These are phyloP conservation scores for Atta cephalotes DNA, from an alignment of 1,140 invertebrate species.

Conservation along the genomic window DNA sequence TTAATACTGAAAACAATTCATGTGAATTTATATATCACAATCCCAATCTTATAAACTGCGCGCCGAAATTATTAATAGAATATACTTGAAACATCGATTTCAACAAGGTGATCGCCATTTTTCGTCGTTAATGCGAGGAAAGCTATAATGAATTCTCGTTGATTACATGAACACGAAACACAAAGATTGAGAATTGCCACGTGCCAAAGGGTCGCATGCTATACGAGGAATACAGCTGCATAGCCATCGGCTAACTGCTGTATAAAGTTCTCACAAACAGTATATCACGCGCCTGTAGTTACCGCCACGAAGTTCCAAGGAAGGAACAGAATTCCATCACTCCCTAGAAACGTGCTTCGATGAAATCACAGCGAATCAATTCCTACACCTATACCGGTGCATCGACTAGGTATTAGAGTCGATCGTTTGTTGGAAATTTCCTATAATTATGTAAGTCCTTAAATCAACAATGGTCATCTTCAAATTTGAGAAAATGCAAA, in stretches of 20 bases:
- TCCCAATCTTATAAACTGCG: no score
- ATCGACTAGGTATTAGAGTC: constrained; percentile 37
- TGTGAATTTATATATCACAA: no score
- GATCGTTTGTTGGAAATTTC: constrained; percentile 61
- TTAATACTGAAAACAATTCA: no score
- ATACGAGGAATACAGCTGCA: constrained; percentile 19
- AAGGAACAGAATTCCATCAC: constrained; percentile 70
- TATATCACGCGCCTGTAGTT: constrained; percentile 73
- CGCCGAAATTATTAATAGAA: no score
- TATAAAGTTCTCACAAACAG: constrained; percentile 72
- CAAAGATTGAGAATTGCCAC: constrained; percentile 53
- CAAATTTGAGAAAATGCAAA: neutral
- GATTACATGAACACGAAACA: constrained; percentile 2
- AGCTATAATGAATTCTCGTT: constrained; percentile 40
- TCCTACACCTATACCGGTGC: constrained; percentile 43
- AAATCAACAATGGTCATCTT: constrained; percentile 19
- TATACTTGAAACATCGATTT: neutral
- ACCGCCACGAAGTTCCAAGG: constrained; percentile 65
- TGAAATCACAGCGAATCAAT: constrained; percentile 73
- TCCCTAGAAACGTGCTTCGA: constrained; percentile 60
- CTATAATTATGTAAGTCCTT: constrained; percentile 61
- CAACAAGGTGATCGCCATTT: neutral
- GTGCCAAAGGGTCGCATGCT: constrained; percentile 27
- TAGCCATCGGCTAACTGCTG: constrained; percentile 63
- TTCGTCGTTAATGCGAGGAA: neutral